These are phyloP conservation scores for Chelidonichthys spinosus DNA, from an alignment of 2,797 vertebrate species.

Conservation along the genomic window DNA sequence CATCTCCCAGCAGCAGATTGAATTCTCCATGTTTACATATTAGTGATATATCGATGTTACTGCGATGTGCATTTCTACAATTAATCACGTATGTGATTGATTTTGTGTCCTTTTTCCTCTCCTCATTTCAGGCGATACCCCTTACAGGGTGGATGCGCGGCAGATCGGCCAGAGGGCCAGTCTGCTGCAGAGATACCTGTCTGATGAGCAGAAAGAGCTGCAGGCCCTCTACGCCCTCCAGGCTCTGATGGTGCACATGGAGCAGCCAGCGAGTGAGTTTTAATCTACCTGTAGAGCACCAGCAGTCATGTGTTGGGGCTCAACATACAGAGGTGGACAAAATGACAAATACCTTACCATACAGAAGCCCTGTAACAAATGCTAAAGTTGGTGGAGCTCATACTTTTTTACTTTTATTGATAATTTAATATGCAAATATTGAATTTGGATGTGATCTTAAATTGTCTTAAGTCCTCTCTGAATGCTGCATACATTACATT, in stretches of 20 bases:
- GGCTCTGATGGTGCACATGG: constrained; percentile 96
- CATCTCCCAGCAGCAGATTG: not conserved
- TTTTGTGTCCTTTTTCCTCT: not conserved
- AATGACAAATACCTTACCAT: not conserved
- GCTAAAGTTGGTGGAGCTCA: not conserved
- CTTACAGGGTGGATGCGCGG: constrained; percentile 86
- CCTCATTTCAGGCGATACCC: constrained; percentile 87
- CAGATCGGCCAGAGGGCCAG: constrained; percentile 89
- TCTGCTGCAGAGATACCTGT: constrained; percentile 92
- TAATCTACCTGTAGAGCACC: not conserved
- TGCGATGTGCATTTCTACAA: not conserved
- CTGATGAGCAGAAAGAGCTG: constrained; percentile 93
- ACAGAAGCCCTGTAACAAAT: not conserved
- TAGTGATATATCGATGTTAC: fast-evolving
- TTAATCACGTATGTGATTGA: not conserved
- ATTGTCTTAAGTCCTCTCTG: not conserved
- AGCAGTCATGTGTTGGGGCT: not conserved
- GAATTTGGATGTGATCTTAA: not conserved
- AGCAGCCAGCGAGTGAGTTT: constrained; percentile 97
- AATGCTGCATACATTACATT: not conserved
- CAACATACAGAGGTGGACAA: not conserved
- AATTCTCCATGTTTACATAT: not conserved
- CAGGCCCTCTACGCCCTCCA: constrained; percentile 97
- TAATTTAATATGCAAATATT: not conserved
- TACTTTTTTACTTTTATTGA: not conserved